Evolutionary conservation across 1,140 invertebrate genomes (phyloP), one percentile per base, ranked within the genome.

Genomic region (Sycobia sp.): DNA sequence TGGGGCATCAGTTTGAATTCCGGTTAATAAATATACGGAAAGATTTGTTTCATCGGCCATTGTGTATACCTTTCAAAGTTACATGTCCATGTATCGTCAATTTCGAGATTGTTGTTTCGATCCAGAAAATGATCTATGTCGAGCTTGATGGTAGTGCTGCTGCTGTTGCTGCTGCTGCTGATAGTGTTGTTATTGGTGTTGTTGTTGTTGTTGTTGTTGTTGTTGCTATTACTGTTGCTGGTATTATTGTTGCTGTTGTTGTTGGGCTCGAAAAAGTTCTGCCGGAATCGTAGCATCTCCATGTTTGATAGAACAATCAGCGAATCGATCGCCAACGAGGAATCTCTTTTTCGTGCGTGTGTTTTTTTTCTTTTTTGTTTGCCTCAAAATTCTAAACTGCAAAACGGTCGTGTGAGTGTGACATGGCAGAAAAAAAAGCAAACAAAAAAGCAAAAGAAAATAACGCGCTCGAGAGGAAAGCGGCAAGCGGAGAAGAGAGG

Each of bases 101-200:
- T 59, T 1, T 70, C 65, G 50, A 73, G 56, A 22, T 64, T 70
- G 55, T 71, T 73, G 36, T 69, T 71, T 3, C 62, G 29, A 39
- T 73, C 71, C 46, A 71, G 54, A 58, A 49, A 58, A 25, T 66
- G 38, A 34, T 69, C 63, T 27, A 67, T 22, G 7, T 49, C 63
- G 67, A 46, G 68, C 67, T 38, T 62, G 41, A 60, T 66, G 50
- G 23, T 54, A 49, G 5, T 53, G 27, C 29, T 44, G 49, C 29
- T 53, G 57, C 8, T 59, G 25, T 41, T 43, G n/a, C n/a, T n/a
- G n/a, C n/a, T n/a, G n/a, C n/a, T n/a, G n/a, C n/a, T n/a, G n/a
- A n/a, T n/a, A n/a, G n/a, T n/a, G n/a, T n/a, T n/a, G n/a, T n/a
- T n/a, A n/a, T n/a, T n/a, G n/a, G n/a, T n/a, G n/a, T n/a, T n/a